Percentiles rank a stretch among this genome's conserved stretches.
Evolutionary conservation across 1,140 invertebrate species (phyloP).

Genomic region (Brachionus calyciflorus): DNA sequence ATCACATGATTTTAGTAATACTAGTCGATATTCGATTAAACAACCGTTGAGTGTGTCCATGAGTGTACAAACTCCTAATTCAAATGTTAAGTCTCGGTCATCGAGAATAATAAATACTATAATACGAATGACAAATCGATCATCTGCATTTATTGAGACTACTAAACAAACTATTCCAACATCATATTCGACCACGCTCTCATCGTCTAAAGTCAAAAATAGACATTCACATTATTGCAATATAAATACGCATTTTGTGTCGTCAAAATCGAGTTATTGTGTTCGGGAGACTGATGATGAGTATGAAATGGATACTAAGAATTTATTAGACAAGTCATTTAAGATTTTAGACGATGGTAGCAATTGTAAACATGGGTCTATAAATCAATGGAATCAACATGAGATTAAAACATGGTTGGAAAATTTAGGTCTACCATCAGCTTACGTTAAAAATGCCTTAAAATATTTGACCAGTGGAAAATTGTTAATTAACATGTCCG

Average conservation of each 20-base stretch:
- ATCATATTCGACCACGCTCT: background rate
- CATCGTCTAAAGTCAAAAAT: background rate
- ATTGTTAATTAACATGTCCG: conserved; percentile 12
- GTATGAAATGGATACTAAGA: background rate
- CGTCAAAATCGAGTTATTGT: conserved; percentile 25
- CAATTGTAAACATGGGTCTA: background rate
- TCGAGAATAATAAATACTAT: conserved; percentile 21
- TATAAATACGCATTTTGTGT: background rate
- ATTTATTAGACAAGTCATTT: conserved; percentile 23
- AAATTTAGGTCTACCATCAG: conserved; percentile 3
- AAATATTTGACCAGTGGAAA: conserved; percentile 22
- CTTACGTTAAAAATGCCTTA: conserved; percentile 9
- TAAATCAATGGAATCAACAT: background rate
- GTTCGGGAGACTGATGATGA: background rate
- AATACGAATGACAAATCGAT: conserved; percentile 28
- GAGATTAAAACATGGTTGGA: conserved; percentile 30
- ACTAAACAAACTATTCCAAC: background rate
- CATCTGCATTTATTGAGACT: background rate
- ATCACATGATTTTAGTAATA: conserved; percentile 6
- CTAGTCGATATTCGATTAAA: conserved; percentile 10
- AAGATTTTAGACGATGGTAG: background rate
- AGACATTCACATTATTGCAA: conserved; percentile 2
- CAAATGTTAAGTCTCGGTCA: conserved; percentile 18
- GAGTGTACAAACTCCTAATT: background rate
- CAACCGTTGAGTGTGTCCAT: conserved; percentile 23